These are phyloP conservation scores for Clarias pachynema DNA, from an alignment of 2,797 vertebrate genomes.

Conservation along the genomic window DNA sequence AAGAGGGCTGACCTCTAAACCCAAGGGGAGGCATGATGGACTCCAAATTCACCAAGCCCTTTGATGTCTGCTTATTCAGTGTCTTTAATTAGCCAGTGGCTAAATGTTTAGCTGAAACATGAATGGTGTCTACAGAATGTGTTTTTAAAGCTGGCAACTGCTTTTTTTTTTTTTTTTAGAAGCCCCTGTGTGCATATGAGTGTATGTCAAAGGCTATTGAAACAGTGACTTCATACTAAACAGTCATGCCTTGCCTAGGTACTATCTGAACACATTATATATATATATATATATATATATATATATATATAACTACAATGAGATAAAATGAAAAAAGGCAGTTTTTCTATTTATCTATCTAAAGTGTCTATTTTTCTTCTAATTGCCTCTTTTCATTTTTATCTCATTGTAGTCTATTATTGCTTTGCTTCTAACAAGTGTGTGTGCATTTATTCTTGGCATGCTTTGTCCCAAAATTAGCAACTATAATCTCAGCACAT, in stretches of 20 bases:
- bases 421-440: not conserved
- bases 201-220: slow-evolving; percentile 74
- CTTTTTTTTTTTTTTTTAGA: slow-evolving; percentile 55
- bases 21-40: slow-evolving; percentile 68
- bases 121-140: slow-evolving; percentile 74
- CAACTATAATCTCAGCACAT: not conserved
- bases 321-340: too few species aligned
- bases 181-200: slow-evolving; percentile 58
- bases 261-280: slow-evolving; percentile 59
- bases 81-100: slow-evolving; percentile 80
- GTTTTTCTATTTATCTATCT: too few species aligned
- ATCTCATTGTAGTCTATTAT: not conserved
- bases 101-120: slow-evolving; percentile 80
- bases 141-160: slow-evolving; percentile 72
- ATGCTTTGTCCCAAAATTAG: not conserved
- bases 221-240: slow-evolving; percentile 74
- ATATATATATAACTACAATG: too few species aligned
- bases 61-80: slow-evolving; percentile 80
- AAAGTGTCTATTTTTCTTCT: too few species aligned
- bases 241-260: slow-evolving; percentile 74
- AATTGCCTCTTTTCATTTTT: not conserved
- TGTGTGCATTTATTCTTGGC: not conserved
- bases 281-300: too few species aligned
- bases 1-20: slow-evolving; percentile 78
- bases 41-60: slow-evolving; percentile 71